Evolutionary conservation across 2,888 invertebrate species (phyloP).

Genomic region (Drosophila ochracea): DNA sequence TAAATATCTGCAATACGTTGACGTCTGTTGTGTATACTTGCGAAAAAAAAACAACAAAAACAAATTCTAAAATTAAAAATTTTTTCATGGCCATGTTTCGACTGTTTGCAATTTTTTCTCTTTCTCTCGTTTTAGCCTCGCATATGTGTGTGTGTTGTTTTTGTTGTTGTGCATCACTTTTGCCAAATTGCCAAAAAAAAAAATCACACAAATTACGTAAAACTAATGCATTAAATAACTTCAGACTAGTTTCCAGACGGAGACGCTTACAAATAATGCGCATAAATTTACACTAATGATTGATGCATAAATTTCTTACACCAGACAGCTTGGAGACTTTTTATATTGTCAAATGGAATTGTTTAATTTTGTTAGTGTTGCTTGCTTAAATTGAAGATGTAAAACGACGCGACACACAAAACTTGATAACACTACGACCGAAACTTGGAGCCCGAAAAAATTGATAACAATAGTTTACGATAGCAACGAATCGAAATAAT

Average conservation of each 20-base stretch:
- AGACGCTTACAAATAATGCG: conserved; percentile 43
- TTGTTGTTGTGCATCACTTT: conserved; percentile 39
- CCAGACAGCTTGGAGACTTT: conserved; percentile 56
- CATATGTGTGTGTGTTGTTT: background rate
- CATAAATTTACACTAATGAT: conserved; percentile 62
- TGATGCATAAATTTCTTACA: conserved; percentile 21
- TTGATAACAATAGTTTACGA: conserved; percentile 38
- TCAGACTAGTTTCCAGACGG: conserved; percentile 27
- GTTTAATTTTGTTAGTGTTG: conserved; percentile 12
- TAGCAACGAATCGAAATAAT: conserved; percentile 14
- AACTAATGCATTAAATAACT: conserved; percentile 57
- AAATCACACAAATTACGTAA: conserved; percentile 54
- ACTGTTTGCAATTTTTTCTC: conserved; percentile 48
- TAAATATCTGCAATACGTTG: conserved; percentile 2
- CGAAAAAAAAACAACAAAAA: conserved; percentile 40
- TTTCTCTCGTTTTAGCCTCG: conserved; percentile 41
- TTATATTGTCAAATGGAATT: conserved; percentile 12
- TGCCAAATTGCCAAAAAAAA: conserved; percentile 31
- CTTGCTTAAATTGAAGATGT: conserved; percentile 36
- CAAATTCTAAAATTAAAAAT: conserved; percentile 62
- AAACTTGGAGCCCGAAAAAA: conserved; percentile 53
- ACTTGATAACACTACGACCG: conserved; percentile 67
- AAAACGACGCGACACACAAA: conserved; percentile 41
- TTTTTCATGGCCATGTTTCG: conserved; percentile 66
- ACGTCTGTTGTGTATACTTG: conserved; percentile 10